phyloP scores from a whole-genome alignment of 2,888 invertebrate species.

The Spodoptera littoralis region DNA sequence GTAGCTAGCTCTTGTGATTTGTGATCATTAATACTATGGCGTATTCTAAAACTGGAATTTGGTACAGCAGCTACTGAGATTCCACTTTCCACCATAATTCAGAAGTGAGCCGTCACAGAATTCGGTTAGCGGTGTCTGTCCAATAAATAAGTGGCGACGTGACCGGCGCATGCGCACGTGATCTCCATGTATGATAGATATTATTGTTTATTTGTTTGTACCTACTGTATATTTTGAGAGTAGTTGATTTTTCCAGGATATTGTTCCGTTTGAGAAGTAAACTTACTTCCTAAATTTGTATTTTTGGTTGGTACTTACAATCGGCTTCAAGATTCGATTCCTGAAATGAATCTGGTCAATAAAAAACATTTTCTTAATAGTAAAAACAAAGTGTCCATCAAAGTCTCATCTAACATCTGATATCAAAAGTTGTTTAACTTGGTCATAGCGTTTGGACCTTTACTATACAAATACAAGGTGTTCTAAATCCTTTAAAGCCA shows the following conservation, averaged over 20 bases:
- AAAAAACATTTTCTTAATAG: too few species aligned
- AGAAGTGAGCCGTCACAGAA: conserved; percentile 61
- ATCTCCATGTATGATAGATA: conserved; percentile 56
- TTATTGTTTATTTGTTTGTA: conserved; percentile 46
- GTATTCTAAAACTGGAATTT: neutral
- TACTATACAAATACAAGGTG: conserved; percentile 10
- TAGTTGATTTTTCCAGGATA: neutral
- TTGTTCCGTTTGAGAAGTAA: neutral
- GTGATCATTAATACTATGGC: too few species aligned
- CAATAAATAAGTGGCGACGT: conserved; percentile 77
- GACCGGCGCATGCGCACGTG: conserved; percentile 72
- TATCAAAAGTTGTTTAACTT: too few species aligned
- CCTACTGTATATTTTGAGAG: conserved; percentile 14
- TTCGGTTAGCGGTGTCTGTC: conserved; percentile 65
- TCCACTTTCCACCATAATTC: conserved; percentile 72
- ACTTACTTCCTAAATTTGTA: too few species aligned
- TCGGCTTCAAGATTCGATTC: too few species aligned
- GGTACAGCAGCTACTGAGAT: neutral
- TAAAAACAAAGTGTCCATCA: too few species aligned
- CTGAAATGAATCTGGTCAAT: too few species aligned
- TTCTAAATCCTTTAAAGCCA: neutral
- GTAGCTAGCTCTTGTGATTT: too few species aligned
- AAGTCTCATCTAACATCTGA: too few species aligned
- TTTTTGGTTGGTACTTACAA: too few species aligned
- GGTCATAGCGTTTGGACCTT: too few species aligned